These are phyloP conservation scores for Chondrilla cf. caribensis DNA, from an alignment of 37 sponge, comb jelly and placozoan species.

Conservation along the genomic window DNA sequence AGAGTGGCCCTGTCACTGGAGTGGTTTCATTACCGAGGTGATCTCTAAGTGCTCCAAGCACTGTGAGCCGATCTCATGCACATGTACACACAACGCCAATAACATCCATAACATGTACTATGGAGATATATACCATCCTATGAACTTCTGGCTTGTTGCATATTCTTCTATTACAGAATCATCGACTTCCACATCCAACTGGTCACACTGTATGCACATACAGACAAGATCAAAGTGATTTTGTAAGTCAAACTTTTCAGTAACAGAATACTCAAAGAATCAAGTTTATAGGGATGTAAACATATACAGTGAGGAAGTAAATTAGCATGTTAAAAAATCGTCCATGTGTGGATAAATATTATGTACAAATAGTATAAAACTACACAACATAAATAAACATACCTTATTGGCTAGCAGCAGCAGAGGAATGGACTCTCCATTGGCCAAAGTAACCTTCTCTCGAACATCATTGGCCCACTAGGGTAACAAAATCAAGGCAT, in stretches of 20 bases:
- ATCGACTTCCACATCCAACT: slow-evolving; percentile 24
- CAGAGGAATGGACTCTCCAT: slow-evolving; percentile 83
- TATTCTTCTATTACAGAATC: slow-evolving; percentile 22
- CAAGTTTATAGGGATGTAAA: neutral
- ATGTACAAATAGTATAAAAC: too few relatives aligned
- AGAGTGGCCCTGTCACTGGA: too few relatives aligned
- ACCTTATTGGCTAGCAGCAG: slow-evolving; percentile 87
- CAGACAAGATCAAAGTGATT: too few relatives aligned
- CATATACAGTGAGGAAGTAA: neutral
- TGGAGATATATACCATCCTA: slow-evolving; percentile 42
- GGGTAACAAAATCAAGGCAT: neutral
- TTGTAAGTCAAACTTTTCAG: too few relatives aligned
- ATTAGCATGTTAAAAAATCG: too few relatives aligned
- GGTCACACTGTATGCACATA: slow-evolving; percentile 32
- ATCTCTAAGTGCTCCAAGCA: too few relatives aligned
- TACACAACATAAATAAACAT: neutral
- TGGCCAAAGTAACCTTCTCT: slow-evolving; percentile 85
- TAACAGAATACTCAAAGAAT: too few relatives aligned
- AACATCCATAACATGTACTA: too few relatives aligned
- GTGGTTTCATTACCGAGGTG: too few relatives aligned
- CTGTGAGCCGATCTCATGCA: too few relatives aligned
- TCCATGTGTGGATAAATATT: too few relatives aligned
- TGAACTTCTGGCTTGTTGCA: slow-evolving; percentile 25
- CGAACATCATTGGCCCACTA: slow-evolving; percentile 88
- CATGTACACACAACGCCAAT: too few relatives aligned